Conservation (phyloP, 2,888 invertebrate genomes). For the Mylabris sibirica region DNA sequence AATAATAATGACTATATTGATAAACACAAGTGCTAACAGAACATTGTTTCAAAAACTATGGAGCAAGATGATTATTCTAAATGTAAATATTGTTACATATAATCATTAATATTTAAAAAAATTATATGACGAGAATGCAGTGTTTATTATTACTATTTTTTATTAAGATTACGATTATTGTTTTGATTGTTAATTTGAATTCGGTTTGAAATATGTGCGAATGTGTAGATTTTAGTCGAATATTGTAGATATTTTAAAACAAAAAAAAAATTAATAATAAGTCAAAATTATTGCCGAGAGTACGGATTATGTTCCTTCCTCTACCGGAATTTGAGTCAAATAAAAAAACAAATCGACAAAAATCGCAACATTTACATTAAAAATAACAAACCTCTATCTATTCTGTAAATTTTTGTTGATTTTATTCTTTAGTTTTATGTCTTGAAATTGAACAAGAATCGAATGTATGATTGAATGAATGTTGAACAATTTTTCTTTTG, state of each 20-base stretch:
- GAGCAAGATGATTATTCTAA: constrained; percentile 64
- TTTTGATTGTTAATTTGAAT: constrained; percentile 12
- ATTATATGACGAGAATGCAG: constrained; percentile 46
- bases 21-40: constrained; percentile 48
- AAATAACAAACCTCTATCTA: neutral
- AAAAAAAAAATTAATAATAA: constrained; percentile 44
- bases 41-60: constrained; percentile 47
- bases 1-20: constrained; percentile 8
- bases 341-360: constrained; percentile 5
- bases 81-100: constrained; percentile 67
- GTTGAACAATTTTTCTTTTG: constrained; percentile 19
- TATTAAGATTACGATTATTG: constrained; percentile 41
- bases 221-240: constrained; percentile 49
- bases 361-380: constrained; percentile 5
- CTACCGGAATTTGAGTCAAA: constrained; percentile 43
- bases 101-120: constrained; percentile 51
- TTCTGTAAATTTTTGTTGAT: neutral
- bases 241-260: constrained; percentile 55
- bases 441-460: constrained; percentile 6
- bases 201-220: constrained; percentile 45
- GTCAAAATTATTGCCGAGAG: constrained; percentile 59
- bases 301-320: constrained; percentile 62
- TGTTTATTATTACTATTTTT: constrained; percentile 43
- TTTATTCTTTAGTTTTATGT: neutral
- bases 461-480: constrained; percentile 40